Conservation (phyloP, 1,140 invertebrate genomes). For the Drosophila kohkoa region DNA sequence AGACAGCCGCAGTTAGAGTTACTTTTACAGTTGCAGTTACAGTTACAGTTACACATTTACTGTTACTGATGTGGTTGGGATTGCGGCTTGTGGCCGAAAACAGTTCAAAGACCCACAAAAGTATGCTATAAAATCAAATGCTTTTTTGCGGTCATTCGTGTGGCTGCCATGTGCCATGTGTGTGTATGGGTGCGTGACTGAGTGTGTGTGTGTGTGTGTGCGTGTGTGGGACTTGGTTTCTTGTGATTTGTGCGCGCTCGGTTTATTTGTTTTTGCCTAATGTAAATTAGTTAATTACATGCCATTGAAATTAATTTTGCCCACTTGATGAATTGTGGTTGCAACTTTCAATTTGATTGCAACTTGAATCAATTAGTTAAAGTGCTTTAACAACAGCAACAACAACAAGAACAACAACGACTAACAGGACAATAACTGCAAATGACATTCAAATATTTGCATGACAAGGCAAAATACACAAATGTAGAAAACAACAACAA, state of each 20-base stretch:
- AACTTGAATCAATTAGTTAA: constrained; percentile 46
- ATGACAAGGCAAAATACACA: constrained; percentile 10
- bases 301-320: constrained; percentile 30
- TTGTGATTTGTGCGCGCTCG: constrained; percentile 2
- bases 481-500: not conserved
- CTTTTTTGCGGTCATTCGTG: constrained; percentile 34
- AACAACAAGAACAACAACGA: not conserved
- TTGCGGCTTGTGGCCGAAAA: constrained; percentile 22
- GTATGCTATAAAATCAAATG: constrained; percentile 48
- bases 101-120: constrained; percentile 40
- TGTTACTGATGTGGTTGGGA: not conserved
- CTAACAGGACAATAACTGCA: constrained; percentile 11
- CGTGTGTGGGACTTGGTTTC: not conserved
- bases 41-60: constrained; percentile 3
- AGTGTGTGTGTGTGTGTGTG: not conserved
- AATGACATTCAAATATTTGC: constrained; percentile 31
- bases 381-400: constrained; percentile 23
- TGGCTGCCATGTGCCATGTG: not conserved
- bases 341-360: constrained; percentile 10
- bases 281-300: constrained; percentile 60
- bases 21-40: not conserved
- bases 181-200: not conserved
- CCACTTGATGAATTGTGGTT: constrained; percentile 23
- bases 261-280: constrained; percentile 26
- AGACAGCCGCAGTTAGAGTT: not conserved